These are phyloP conservation scores for Mnemiopsis leidyi DNA, from an alignment of 37 sponge, comb jelly and placozoan species.

Conservation along the genomic window DNA sequence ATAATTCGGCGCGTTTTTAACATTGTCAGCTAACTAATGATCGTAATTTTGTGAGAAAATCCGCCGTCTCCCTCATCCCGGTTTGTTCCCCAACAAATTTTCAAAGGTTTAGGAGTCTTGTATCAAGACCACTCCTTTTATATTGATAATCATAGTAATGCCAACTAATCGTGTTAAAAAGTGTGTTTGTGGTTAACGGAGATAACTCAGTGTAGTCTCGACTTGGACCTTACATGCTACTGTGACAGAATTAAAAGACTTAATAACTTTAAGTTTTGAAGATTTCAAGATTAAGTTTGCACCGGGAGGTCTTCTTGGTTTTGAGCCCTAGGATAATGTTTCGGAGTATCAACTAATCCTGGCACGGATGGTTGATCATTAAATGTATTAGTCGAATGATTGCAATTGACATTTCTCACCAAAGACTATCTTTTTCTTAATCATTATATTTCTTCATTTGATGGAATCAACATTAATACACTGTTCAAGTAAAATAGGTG, in stretches of 20 bases:
- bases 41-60: not conserved
- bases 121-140: not conserved
- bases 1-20: not conserved
- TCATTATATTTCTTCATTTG: not conserved
- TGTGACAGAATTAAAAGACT: too few species aligned
- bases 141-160: not conserved
- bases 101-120: not conserved
- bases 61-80: too few species aligned
- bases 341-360: not conserved
- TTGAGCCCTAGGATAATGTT: not conserved
- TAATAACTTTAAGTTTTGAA: too few species aligned
- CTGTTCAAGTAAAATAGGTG: too few species aligned
- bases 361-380: not conserved
- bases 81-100: not conserved
- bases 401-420: not conserved
- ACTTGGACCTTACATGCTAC: too few species aligned
- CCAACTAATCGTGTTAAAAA: not conserved
- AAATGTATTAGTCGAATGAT: too few species aligned
- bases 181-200: not conserved
- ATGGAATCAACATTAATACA: too few species aligned
- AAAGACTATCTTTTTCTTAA: not conserved
- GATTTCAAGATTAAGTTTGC: too few species aligned
- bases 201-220: too few species aligned
- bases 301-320: too few species aligned
- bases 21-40: not conserved